Base-by-base conservation (phyloP, 2,797 vertebrate species). In the Sebastes cheni region DNA sequence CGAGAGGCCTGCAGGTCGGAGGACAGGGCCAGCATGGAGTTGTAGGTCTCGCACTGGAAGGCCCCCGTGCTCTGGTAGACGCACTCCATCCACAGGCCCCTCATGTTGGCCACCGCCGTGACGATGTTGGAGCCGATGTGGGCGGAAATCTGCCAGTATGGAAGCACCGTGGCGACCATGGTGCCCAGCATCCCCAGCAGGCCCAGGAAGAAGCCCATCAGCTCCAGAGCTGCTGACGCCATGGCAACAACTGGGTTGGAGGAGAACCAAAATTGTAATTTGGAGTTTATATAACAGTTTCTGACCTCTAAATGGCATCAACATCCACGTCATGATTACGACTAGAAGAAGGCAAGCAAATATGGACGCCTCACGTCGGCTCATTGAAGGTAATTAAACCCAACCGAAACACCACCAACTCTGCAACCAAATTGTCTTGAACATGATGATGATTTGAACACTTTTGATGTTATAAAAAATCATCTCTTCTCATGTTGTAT, bases 71-170 rank as follows among this genome's bases (percentile, higher is more conserved):
- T 99, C 87, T 98, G 96, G 0, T 96, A 95, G 27, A 98, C 97
- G 0, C 98, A 99, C 76, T 98, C 98, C 98, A 99, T 99, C 98
- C 98, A 99, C 65, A 99, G 95, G 50, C 98, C 98, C 82, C 97
- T 95, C 95, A 96, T 96, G 94, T 96, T 98, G 80, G 90, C 95
- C 32, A 98, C 95, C 0, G 97, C 97, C 0, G 98, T 99, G 68
- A 99, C 96, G 0, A 99, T 99, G 91, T 98, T 99, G 85, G 97
- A 93, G 46, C 98, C 98, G 0, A 99, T 91, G 82, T 98, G 97
- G 52, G 98, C 96, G 2, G 97, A 97, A 12, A 87, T 96, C 90
- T 95, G 95, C 98, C 98, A 99, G 88, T 92, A 96, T 0, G 98
- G 98, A 9, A 99, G 94, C 54, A 99, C 89, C 0, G 97, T 99